phyloP scores from a whole-genome alignment of 2,113 vertebrate genomes.

The Machaerirhynchus nigripectus region DNA sequence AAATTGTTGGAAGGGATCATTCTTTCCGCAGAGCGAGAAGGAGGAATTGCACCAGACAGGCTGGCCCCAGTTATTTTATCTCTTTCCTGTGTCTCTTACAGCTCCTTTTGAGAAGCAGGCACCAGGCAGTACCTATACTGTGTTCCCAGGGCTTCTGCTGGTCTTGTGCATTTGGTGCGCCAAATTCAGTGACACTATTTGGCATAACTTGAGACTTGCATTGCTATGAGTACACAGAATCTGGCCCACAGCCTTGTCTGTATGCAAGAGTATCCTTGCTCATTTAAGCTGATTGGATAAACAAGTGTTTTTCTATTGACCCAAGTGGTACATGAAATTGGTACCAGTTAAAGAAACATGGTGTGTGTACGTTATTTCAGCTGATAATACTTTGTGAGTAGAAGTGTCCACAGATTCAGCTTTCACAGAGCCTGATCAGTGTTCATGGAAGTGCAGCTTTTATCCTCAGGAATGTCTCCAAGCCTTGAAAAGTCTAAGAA shows the following conservation, averaged over 20 bases:
- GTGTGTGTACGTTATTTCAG: rapidly evolving
- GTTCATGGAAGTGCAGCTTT: neutral
- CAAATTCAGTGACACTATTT: constrained; percentile 7
- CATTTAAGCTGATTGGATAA: neutral
- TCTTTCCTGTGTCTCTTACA: constrained; percentile 43
- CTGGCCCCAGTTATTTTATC: constrained; percentile 59
- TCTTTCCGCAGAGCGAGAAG: neutral
- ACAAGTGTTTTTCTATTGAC: neutral
- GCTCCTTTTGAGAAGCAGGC: constrained; percentile 11
- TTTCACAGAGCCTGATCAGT: neutral
- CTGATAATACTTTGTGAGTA: neutral
- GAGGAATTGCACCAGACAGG: constrained; percentile 39
- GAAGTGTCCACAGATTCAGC: neutral
- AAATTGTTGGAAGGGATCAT: constrained; percentile 54
- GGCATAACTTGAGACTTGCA: neutral
- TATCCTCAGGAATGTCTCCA: neutral
- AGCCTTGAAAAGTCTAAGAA: neutral
- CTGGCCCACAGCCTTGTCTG: neutral
- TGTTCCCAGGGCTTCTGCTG: constrained; percentile 9
- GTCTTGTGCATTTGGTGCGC: neutral
- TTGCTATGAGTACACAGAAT: neutral
- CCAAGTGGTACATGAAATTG: neutral
- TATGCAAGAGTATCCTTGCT: neutral
- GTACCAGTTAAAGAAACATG: neutral
- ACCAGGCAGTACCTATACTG: constrained; percentile 2